Conservation (phyloP, 2,113 vertebrate species). For the Laticauda colubrina region DNA sequence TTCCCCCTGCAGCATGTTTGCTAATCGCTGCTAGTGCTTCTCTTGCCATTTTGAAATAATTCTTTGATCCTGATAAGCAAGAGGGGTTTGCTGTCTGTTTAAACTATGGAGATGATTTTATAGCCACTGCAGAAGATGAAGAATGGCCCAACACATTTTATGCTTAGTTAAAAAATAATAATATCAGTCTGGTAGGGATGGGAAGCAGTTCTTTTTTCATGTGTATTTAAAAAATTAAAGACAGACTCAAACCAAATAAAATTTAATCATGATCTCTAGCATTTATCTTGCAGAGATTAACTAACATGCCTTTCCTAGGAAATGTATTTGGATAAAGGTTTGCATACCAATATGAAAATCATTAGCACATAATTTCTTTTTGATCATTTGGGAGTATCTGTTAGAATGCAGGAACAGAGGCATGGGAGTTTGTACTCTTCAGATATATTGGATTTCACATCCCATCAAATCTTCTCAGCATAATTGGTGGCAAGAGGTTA, state of each 20-base stretch:
- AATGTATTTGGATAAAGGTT: background rate
- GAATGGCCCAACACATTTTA: background rate
- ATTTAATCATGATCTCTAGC: background rate
- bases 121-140: background rate
- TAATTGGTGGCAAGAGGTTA: background rate
- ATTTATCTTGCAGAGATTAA: background rate
- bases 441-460: background rate
- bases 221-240: background rate
- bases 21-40: background rate
- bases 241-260: background rate
- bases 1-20: constrained; percentile 1
- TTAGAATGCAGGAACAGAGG: background rate
- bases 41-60: background rate
- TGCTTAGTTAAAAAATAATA: background rate
- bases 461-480: background rate
- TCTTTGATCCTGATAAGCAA: constrained; percentile 13
- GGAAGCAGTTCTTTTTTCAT: background rate
- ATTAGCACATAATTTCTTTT: background rate
- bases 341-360: background rate
- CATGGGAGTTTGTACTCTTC: background rate
- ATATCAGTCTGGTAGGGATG: background rate
- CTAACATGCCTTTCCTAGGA: background rate
- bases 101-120: background rate
- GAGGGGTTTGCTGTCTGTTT: background rate
- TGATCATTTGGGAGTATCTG: background rate